These are phyloP conservation scores for Bucco capensis DNA, from an alignment of 2,113 vertebrate genomes.

Conservation along the genomic window DNA sequence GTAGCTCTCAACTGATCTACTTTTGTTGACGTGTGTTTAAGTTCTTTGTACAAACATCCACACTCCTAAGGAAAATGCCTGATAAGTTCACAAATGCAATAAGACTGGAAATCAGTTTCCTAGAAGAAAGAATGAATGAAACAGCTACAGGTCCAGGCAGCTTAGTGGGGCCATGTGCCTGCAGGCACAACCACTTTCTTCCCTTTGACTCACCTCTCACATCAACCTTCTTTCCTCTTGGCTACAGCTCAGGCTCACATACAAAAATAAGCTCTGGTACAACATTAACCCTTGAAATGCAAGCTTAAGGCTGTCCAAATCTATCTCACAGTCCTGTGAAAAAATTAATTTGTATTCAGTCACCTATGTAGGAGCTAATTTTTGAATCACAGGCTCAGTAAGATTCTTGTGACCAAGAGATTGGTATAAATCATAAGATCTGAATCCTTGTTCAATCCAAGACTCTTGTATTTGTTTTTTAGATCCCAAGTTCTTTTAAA, in stretches of 20 bases:
- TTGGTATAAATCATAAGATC: background rate
- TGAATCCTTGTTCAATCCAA: background rate
- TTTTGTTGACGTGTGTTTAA: background rate
- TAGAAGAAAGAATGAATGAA: background rate
- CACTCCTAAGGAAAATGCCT: background rate
- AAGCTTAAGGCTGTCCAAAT: background rate
- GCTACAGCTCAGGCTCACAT: background rate
- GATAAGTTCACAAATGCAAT: background rate
- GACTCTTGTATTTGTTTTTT: background rate
- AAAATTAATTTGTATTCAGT: background rate
- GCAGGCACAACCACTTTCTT: background rate
- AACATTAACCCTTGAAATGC: background rate
- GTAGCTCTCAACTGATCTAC: background rate
- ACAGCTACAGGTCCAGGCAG: background rate
- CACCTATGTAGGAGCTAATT: background rate
- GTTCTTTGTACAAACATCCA: background rate
- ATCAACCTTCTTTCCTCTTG: background rate
- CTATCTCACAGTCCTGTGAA: background rate
- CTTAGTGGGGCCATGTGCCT: background rate
- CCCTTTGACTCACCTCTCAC: background rate
- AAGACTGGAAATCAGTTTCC: background rate
- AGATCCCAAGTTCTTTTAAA: background rate
- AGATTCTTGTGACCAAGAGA: background rate
- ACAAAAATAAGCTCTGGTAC: background rate
- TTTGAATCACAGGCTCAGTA: background rate